Evolutionary conservation across 2,888 invertebrate species (phyloP), one percentile per base, ranked within the genome.

Genomic region (Spicauda simplicius): DNA sequence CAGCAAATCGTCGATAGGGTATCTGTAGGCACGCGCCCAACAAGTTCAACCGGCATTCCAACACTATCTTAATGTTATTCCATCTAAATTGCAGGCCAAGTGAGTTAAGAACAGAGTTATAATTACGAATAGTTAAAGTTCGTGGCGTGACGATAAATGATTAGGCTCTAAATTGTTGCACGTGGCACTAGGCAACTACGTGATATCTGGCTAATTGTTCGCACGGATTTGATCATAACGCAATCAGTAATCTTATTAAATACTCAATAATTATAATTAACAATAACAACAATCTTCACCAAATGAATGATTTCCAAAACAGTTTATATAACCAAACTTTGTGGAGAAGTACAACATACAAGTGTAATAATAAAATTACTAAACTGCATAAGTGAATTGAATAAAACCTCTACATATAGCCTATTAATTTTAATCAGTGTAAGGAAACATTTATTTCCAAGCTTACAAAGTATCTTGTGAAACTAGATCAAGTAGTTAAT

Each of bases 51-150:
- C 48, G 50, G 12, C 66, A 60, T 66, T 55, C 55, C 60, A 18
- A 25, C 18, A 20, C 10, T 60, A 55, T 37, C 60, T 55, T 55
- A 60, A 66, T 55, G 55, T 60, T 66, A 66, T 66, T 66, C 25
- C 52, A 61, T 66, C 48, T 66, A 60, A 66, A 66, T 66, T 66
- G 50, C 50, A 3, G 60, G 55, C 48, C 60, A 60, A 50, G 37
- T 56, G 33, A 33, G 14, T 48, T 66, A 45, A 25, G 25, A 60
- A 66, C 54, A 30, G 37, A 65, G 33, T 66, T 48, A 59, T 55
- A 48, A 66, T 57, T 55, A 64, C 41, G 59, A 65, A 65, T 65
- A 53, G 25, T 65, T 65, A 48, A 54, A 66, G 59, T 60, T 66
- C 33, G 53, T 60, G 19, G 59, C 55, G 59, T 66, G 65, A 48